These are phyloP conservation scores for Tetrax tetrax DNA, from an alignment of 2,113 vertebrate genomes.

Conservation along the genomic window DNA sequence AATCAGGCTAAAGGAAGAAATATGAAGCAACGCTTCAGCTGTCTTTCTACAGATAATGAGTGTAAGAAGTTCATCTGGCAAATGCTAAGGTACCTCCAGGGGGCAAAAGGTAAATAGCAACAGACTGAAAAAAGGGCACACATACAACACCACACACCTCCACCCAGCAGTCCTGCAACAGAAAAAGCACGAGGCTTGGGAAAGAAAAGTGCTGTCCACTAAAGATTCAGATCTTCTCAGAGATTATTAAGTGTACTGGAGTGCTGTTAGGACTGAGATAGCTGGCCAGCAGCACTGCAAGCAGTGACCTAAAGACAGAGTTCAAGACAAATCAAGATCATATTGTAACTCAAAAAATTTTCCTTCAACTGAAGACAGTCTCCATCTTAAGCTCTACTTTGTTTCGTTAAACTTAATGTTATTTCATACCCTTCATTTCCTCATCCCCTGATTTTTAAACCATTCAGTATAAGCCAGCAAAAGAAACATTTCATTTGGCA, in stretches of 20 bases:
- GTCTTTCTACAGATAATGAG: background rate
- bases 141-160: background rate
- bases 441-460: background rate
- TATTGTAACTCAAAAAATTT: background rate
- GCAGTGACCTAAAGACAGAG: background rate
- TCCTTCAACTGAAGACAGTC: background rate
- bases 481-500: background rate
- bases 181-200: background rate
- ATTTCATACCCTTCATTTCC: background rate
- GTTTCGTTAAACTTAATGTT: background rate
- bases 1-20: constrained; percentile 42
- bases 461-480: background rate
- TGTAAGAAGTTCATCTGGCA: background rate
- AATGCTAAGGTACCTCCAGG: background rate
- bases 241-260: background rate
- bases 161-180: background rate
- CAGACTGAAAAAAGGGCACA: background rate
- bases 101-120: background rate
- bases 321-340: background rate
- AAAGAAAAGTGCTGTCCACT: background rate
- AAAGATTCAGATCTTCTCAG: background rate
- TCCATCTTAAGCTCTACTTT: background rate
- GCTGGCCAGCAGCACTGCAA: background rate
- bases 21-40: constrained; percentile 39
- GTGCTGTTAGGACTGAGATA: background rate